Evolutionary conservation across 2,888 invertebrate species (phyloP).

Genomic region (Harmothoe impar): DNA sequence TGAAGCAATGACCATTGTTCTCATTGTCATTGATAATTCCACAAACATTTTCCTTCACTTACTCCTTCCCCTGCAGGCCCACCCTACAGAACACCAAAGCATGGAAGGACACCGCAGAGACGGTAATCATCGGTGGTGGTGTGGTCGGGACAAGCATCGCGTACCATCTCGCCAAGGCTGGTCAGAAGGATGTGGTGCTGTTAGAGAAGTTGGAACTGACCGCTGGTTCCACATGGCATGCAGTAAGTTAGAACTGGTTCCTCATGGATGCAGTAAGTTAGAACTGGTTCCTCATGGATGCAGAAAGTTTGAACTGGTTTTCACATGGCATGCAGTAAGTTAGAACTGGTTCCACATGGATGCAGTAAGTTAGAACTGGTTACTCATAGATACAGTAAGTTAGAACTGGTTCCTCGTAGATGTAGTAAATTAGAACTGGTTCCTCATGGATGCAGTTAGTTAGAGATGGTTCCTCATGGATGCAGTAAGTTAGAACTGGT

Average conservation of each 20-base stretch:
- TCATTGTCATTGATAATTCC: too few species aligned
- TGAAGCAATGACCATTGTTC: neutral
- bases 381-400: too few species aligned
- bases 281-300: too few species aligned
- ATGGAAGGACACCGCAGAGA: conserved; percentile 72
- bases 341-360: neutral
- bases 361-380: too few species aligned
- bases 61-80: neutral
- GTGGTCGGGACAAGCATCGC: conserved; percentile 83
- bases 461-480: too few species aligned
- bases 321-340: conserved; percentile 83
- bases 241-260: conserved; percentile 73
- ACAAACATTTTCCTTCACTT: too few species aligned
- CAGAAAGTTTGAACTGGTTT: conserved; percentile 82
- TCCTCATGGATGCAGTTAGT: too few species aligned
- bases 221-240: conserved; percentile 84
- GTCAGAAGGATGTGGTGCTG: conserved; percentile 81
- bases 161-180: conserved; percentile 83
- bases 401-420: conserved; percentile 83
- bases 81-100: conserved; percentile 2
- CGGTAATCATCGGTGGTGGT: conserved; percentile 83
- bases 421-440: conserved; percentile 75
- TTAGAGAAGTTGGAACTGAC: conserved; percentile 83
- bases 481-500: too few species aligned
- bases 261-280: too few species aligned